Evolutionary conservation across 2,797 vertebrate species (phyloP), one percentile per base, ranked within the genome.

Genomic region (Lagodon rhomboides): DNA sequence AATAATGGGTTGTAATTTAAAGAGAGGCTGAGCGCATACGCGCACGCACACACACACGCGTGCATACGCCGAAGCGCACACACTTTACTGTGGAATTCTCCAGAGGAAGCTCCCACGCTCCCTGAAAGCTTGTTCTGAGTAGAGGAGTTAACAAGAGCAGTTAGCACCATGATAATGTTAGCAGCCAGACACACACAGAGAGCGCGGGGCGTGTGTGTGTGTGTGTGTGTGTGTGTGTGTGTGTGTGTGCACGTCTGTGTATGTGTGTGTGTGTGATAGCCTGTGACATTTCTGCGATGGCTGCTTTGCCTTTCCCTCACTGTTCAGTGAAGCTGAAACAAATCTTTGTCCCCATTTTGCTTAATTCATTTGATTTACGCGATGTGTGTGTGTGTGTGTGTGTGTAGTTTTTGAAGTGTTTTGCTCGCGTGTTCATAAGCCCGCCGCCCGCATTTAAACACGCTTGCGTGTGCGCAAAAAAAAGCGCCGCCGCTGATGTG

Each of bases 61-160:
- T 0, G 12, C 65, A n/a, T n/a, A 30, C 5, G 23, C 55, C 51
- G 17, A 60, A 27, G 34, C 83, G 62, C 76, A 81, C 79, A 83
- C 69, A 76, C 86, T 81, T 79, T 65, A 50, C 84, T 68, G 90
- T 88, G 87, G 87, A 89, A 88, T 89, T 91, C 93, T 93, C 90
- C 85, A 85, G 90, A 88, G 93, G 87, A 87, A 79, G 90, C 90
- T 93, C 92, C 90, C 91, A 92, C 89, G 88, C 93, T 93, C 93
- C 89, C 85, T 82, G 86, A 90, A 90, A 92, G 90, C 88, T 88
- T 88, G 91, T 91, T 92, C 92, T 68, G 88, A 89, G 87, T 85
- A 89, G 88, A 90, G 82, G 87, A 93, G 90, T 93, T 94, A 93
- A 94, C 91, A 92, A 93, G 93, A 92, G 92, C 91, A 90, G 91